Base-by-base conservation (phyloP, 2,113 vertebrate genomes). In the Heterochromis multidens region DNA sequence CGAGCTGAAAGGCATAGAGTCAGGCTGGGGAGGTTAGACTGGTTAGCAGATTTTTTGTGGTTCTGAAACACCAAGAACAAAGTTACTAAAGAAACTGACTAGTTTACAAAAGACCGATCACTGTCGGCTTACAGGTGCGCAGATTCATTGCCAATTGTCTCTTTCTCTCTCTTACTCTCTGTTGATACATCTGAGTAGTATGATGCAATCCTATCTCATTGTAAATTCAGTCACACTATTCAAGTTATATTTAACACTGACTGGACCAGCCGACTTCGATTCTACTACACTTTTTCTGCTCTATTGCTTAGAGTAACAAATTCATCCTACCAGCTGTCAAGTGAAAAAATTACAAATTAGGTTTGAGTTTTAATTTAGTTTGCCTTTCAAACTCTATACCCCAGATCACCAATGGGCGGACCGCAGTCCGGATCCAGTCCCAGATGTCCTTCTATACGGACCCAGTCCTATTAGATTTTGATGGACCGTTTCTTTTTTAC, bases 121-220 rank as follows among this genome's bases (percentile, higher is more conserved):
- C 37, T 40, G 2, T 40, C 8, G 37, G 37, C 37, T 40, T 40
- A 40, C 37, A 40, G 37, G 3, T 40, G 37, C 11, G 37, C 10
- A 40, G 37, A 40, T 2, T 40, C 8, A 40, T 40, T 10, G 37
- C 10, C 9, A 9, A 40, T 40, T 7, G 8, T 10, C 37, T 35
- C 33, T 35, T 6, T 35, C 33, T 35, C 33, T 35, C 33, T 35
- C 33, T 31, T 31, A 1, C 33, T 35, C 33, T 35, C 33, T 35
- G 61, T 31, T 33, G 81, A 72, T 33, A 16, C 13, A 21, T 84
- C 25, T 16, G 17, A 76, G 25, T 61, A 17, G 23, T 5, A 5
- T 81, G 70, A 84, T 85, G 63, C 60, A 84, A 87, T 62, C 52
- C 57, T 54, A 43, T 58, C 31, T 80, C 60, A 27, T 74, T 79